Percentiles rank a stretch among this genome's conserved stretches.
Conservation (phyloP, 2,888 invertebrate species). For the Lysandra bellargus region DNA sequence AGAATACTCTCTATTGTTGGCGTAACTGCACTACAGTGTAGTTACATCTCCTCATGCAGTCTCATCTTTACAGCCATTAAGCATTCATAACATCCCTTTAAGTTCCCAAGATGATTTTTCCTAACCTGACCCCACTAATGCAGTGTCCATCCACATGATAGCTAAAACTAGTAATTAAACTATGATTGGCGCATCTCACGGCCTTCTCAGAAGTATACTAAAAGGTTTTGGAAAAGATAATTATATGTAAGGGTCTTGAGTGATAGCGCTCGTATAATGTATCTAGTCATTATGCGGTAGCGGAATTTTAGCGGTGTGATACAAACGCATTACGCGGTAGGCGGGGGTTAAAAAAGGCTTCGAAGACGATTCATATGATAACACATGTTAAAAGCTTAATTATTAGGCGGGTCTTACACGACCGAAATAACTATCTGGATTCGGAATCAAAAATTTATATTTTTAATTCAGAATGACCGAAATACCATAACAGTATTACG, state of each 20-base stretch:
- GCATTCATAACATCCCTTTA: neutral
- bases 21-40: neutral
- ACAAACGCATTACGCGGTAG: constrained; percentile 30
- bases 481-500: too few species aligned
- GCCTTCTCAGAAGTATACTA: constrained; percentile 74
- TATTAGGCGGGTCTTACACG: too few species aligned
- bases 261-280: constrained; percentile 63
- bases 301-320: constrained; percentile 48
- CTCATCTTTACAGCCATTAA: neutral
- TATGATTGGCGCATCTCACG: constrained; percentile 71
- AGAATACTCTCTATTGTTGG: too few species aligned
- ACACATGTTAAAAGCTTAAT: too few species aligned
- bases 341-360: neutral
- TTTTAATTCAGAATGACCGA: too few species aligned
- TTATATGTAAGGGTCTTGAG: constrained; percentile 63
- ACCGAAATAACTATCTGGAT: too few species aligned
- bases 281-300: constrained; percentile 69
- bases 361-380: neutral
- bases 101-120: constrained; percentile 22
- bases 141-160: constrained; percentile 59
- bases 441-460: too few species aligned
- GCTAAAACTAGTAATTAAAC: constrained; percentile 74
- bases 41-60: neutral
- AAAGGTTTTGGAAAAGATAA: constrained; percentile 80
- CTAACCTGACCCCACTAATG: constrained; percentile 64